Base-by-base conservation (phyloP, 2,888 invertebrate genomes). In the Macaria liturata region DNA sequence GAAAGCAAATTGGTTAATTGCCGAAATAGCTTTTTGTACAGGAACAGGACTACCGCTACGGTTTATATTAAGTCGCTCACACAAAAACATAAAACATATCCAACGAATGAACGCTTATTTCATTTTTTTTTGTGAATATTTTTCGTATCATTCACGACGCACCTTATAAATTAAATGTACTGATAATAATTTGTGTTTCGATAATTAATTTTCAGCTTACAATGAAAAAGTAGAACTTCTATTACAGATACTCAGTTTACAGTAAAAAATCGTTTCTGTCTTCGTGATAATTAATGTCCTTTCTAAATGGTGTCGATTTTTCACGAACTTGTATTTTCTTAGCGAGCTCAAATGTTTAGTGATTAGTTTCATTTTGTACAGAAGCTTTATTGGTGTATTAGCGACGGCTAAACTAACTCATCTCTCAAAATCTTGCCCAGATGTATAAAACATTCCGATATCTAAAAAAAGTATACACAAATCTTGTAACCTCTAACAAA, bases 1-100 rank as follows among this genome's bases (percentile, higher is more conserved):
- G 63, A 75, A 78, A 76, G 77, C 72, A 75, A 71, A 71, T 72
- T 71, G 67, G 71, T 71, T 78, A 80, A 80, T 79, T 72, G 67
- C 67, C 67, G 43, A 65, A 74, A 69, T 61, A 65, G 65, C 68
- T 74, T 53, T 52, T 47, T 49, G 47, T 32, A 48, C 37, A 32
- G 55, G 52, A 60, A 55, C 6, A 46, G 54, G 32, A 46, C 40
- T 51, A 30, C 31, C 32, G 30, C 20, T 9, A 47, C 31, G 9
- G 9, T 39, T 45, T 45, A n/a, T 30, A 40, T 55, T 40, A 46
- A 55, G 6, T 45, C 32, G 46, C 32, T 8, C 9, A 43, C 53
- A 54, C 31, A 32, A 46, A 42, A 32, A 47, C 47, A 48, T 34
- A 1, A 20, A 53, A 50, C 50, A 54, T 54, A 42, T 8, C 20